Percentiles rank a stretch among this genome's conserved stretches.
These are phyloP conservation scores for Hiodon tergisus DNA, from an alignment of 2,113 vertebrate genomes.

Conservation along the genomic window DNA sequence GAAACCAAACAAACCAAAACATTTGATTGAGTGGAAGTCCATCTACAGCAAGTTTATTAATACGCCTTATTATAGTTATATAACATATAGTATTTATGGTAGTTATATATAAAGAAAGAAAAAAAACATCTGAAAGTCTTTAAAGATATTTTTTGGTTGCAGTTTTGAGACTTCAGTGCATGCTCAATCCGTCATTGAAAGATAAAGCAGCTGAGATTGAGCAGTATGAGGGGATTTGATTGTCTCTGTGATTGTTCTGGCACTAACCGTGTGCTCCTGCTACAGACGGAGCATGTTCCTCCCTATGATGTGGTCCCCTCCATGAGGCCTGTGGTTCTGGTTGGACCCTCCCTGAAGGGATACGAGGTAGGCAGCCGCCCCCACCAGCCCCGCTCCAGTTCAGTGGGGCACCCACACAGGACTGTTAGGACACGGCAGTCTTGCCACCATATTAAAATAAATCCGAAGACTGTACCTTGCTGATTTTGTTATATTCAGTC, in stretches of 20 bases:
- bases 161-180: no score
- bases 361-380: slow-evolving; percentile 76
- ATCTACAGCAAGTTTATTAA: neutral
- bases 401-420: neutral
- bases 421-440: no score
- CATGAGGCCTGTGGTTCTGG: slow-evolving; percentile 93
- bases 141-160: no score
- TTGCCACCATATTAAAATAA: no score
- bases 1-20: neutral
- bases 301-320: slow-evolving; percentile 96
- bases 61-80: neutral
- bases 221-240: neutral
- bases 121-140: no score
- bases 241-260: neutral
- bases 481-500: neutral
- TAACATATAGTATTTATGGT: no score
- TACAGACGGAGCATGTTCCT: slow-evolving; percentile 86
- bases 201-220: neutral
- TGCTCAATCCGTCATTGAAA: no score
- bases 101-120: no score
- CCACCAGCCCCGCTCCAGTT: neutral
- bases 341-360: slow-evolving; percentile 94
- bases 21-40: slow-evolving; percentile 7
- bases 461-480: neutral
- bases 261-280: slow-evolving; percentile 3